Conservation (phyloP, 2,888 invertebrate species). For the Adelognathus sp. region DNA sequence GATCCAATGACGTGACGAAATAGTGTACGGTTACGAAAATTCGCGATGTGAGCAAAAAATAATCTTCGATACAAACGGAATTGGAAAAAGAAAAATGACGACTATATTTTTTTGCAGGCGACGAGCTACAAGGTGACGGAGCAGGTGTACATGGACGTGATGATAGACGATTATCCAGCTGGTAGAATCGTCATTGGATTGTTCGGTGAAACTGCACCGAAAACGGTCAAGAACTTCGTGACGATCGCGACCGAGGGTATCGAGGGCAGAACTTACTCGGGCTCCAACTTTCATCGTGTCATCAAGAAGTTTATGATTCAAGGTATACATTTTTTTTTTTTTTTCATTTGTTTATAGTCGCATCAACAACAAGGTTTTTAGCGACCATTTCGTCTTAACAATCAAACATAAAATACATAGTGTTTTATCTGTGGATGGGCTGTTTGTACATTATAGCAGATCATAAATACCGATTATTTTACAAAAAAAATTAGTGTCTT, state of each 20-base stretch:
- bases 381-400: no score
- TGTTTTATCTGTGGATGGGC: no score
- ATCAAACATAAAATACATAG: no score
- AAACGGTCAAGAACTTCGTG: constrained; percentile 93
- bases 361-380: no score
- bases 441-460: no score
- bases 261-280: constrained; percentile 89
- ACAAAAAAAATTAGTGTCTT: no score
- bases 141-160: constrained; percentile 91
- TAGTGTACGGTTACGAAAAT: no score
- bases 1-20: no score
- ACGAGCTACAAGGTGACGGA: constrained; percentile 88
- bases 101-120: constrained; percentile 80
- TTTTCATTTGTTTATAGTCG: background rate
- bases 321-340: constrained; percentile 83
- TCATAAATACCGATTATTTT: no score
- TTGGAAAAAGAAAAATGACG: background rate
- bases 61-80: no score
- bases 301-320: constrained; percentile 96
- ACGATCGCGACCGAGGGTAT: constrained; percentile 90
- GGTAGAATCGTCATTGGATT: constrained; percentile 93
- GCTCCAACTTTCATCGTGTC: constrained; percentile 91
- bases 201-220: constrained; percentile 94
- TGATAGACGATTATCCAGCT: constrained; percentile 86
- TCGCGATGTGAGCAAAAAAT: background rate